Conservation (phyloP, 2,797 vertebrate species). For the Avahi laniger region DNA sequence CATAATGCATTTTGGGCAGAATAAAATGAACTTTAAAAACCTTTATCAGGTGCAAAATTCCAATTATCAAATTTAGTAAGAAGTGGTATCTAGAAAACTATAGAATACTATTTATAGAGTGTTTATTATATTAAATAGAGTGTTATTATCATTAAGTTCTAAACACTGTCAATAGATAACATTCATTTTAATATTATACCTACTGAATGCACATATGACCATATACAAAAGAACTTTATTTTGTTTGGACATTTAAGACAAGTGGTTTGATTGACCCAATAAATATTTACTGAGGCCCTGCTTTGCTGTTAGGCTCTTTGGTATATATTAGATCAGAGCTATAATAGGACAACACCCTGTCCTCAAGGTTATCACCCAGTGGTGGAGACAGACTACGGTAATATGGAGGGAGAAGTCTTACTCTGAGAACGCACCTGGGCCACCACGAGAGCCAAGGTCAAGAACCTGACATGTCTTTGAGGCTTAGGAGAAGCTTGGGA, state of each 20-base stretch:
- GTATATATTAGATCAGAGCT: background rate
- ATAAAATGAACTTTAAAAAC: constrained; percentile 33
- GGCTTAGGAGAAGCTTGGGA: background rate
- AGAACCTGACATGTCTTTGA: background rate
- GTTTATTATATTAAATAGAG: background rate
- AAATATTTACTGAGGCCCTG: background rate
- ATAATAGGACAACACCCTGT: background rate
- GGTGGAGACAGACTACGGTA: background rate
- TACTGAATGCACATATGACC: background rate
- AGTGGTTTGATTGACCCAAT: background rate
- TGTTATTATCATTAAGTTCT: background rate
- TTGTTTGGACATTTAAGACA: background rate
- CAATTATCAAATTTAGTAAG: background rate
- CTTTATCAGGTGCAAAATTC: background rate
- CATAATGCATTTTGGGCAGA: background rate
- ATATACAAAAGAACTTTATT: background rate
- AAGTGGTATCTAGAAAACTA: background rate
- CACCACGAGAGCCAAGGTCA: background rate
- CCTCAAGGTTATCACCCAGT: background rate
- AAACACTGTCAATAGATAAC: background rate
- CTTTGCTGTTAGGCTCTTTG: background rate
- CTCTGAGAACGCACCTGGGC: background rate
- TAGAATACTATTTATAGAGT: background rate
- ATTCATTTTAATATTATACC: background rate
- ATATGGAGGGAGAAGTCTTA: background rate